Evolutionary conservation across 2,888 invertebrate species (phyloP).

Genomic region (Phengaris alcon): DNA sequence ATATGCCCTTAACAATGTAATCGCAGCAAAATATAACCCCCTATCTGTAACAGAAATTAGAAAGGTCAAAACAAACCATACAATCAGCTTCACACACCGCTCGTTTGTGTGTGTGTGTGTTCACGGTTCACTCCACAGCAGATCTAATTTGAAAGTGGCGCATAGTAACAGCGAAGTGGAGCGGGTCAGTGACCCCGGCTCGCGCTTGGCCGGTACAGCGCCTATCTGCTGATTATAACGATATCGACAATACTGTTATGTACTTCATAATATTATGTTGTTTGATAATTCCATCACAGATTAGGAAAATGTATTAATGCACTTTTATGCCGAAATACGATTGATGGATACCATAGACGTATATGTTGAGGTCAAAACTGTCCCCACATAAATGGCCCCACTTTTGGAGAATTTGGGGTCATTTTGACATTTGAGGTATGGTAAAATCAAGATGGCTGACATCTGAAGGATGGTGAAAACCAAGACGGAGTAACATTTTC

Average conservation of each 20-base stretch:
- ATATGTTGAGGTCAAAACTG: too few species aligned
- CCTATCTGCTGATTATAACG: background rate
- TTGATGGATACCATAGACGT: too few species aligned
- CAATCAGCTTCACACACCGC: background rate
- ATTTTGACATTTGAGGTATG: too few species aligned
- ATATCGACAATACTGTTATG: background rate
- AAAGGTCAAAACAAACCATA: constrained; percentile 14
- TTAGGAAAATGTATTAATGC: background rate
- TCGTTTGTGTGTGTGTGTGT: background rate
- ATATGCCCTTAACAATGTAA: background rate
- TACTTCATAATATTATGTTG: background rate
- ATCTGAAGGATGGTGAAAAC: too few species aligned
- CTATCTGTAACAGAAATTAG: background rate
- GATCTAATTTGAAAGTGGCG: constrained; percentile 26
- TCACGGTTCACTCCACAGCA: constrained; percentile 22
- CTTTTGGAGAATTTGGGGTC: too few species aligned
- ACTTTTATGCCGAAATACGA: too few species aligned
- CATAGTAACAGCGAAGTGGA: constrained; percentile 36
- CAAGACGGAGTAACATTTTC: too few species aligned
- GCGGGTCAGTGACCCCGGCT: constrained; percentile 35
- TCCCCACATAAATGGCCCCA: too few species aligned
- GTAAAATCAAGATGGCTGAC: too few species aligned
- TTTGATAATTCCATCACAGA: background rate
- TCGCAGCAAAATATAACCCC: background rate
- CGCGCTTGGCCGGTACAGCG: constrained; percentile 5